These are phyloP conservation scores for Calidris pygmaea DNA, from an alignment of 2,113 vertebrate species.

Conservation along the genomic window DNA sequence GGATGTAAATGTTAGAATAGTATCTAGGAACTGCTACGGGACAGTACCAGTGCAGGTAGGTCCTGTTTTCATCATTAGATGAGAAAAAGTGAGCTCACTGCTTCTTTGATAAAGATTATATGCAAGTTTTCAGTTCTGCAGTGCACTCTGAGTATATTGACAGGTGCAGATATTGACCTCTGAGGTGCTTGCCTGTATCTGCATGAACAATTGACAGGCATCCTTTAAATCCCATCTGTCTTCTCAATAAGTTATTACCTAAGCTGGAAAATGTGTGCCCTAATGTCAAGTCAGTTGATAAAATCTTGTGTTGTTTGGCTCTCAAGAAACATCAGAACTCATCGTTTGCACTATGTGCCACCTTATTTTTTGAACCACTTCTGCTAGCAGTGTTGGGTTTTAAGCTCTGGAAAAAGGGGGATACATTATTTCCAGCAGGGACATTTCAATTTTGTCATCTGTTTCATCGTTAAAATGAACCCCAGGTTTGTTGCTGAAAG, in stretches of 20 bases:
- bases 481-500: background rate
- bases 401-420: background rate
- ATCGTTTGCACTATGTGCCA: background rate
- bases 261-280: background rate
- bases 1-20: background rate
- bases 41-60: background rate
- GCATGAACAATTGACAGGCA: background rate
- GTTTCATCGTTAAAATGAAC: background rate
- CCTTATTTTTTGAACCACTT: background rate
- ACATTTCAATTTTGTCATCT: background rate
- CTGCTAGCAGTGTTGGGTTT: background rate
- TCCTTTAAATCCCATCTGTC: background rate
- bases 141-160: background rate
- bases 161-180: background rate
- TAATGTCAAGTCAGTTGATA: background rate
- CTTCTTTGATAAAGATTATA: background rate
- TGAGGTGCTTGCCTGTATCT: background rate
- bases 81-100: background rate
- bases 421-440: background rate
- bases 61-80: background rate
- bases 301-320: background rate
- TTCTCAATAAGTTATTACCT: background rate
- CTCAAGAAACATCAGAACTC: background rate
- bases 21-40: background rate
- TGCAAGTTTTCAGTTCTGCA: background rate